Evolutionary conservation across 2,797 vertebrate genomes (phyloP).

Genomic region (Bufotes viridis): DNA sequence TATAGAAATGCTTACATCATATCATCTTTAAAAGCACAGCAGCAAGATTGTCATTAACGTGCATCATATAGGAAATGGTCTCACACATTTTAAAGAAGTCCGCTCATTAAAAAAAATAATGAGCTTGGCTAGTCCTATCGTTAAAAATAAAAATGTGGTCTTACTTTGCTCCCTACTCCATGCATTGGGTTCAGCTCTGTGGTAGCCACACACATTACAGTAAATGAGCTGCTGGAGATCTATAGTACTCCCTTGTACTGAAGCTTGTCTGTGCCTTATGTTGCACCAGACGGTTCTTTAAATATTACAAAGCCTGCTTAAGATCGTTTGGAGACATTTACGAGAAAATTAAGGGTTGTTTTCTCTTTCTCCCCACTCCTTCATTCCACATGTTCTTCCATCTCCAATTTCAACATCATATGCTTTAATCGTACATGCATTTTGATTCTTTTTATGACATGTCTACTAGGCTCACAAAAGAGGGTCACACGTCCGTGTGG

Average conservation of each 20-base stretch:
- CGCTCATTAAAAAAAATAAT: constrained; percentile 45
- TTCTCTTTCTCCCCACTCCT: not conserved
- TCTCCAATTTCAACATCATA: constrained; percentile 51
- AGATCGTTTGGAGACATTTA: constrained; percentile 50
- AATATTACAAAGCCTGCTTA: constrained; percentile 53
- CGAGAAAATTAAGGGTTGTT: constrained; percentile 35
- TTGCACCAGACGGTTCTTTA: constrained; percentile 29
- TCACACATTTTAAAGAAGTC: constrained; percentile 7
- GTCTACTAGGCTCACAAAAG: constrained; percentile 2
- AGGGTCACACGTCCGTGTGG: constrained; percentile 90
- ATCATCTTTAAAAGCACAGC: constrained; percentile 60
- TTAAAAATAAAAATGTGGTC: constrained; percentile 30
- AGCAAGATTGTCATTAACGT: constrained; percentile 44
- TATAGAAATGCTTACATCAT: constrained; percentile 54
- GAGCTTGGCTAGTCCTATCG: constrained; percentile 56
- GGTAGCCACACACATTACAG: constrained; percentile 55
- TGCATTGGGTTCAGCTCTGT: constrained; percentile 31
- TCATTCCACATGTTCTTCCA: constrained; percentile 15
- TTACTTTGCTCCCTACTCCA: constrained; percentile 48
- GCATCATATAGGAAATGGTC: constrained; percentile 34
- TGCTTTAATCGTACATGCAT: constrained; percentile 41
- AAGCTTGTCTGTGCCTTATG: constrained; percentile 24
- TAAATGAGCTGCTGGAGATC: constrained; percentile 19
- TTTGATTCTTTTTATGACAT: constrained; percentile 30
- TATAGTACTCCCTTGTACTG: constrained; percentile 37